Evolutionary conservation across 1,140 invertebrate species (phyloP).

Genomic region (Paracyclopina nana): DNA sequence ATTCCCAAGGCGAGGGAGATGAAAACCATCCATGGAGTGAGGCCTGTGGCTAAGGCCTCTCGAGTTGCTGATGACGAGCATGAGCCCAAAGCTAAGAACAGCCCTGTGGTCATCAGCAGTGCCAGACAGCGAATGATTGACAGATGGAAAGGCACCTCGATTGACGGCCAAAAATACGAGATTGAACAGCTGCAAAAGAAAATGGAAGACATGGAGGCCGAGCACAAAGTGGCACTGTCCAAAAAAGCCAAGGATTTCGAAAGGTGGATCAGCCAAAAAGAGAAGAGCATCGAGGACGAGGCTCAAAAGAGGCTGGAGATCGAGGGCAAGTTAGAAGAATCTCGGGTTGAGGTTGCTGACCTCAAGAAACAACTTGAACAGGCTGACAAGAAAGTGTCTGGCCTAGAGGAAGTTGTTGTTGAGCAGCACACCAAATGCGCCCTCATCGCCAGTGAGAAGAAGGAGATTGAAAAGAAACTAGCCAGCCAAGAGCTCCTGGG

Average conservation of each 20-base stretch:
- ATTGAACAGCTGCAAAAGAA: conserved; percentile 13
- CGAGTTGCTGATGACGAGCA: no score
- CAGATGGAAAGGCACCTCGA: conserved; percentile 4
- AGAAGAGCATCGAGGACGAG: conserved; percentile 9
- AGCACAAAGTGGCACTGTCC: conserved; percentile 2
- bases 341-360: background rate
- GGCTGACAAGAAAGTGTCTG: background rate
- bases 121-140: background rate
- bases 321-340: background rate
- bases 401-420: background rate
- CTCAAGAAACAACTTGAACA: conserved; percentile 7
- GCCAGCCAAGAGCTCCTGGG: no score
- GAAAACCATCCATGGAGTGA: no score
- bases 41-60: no score
- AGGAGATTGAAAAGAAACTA: background rate
- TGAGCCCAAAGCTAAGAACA: no score
- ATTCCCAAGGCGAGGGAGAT: no score
- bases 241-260: conserved; percentile 11
- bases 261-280: conserved; percentile 5
- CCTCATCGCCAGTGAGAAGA: background rate
- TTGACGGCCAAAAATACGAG: background rate
- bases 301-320: background rate
- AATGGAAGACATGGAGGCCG: background rate
- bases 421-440: background rate
- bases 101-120: no score